Conservation (phyloP, 2,797 vertebrate species). For the Pangasius djambal region DNA sequence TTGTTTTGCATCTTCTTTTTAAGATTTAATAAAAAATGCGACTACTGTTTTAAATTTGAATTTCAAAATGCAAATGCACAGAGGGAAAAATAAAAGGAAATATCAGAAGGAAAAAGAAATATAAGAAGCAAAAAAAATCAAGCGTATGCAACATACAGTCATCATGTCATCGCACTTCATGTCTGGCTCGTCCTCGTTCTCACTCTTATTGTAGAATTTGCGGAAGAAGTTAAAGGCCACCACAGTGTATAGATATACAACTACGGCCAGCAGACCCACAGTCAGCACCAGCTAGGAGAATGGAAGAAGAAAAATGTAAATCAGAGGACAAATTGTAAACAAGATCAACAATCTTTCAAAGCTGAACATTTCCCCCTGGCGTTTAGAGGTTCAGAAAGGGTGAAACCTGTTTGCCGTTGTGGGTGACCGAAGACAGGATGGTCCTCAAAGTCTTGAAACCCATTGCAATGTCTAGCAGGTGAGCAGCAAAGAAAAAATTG, state of each 20-base stretch:
- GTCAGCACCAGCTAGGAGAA: slow-evolving; percentile 89
- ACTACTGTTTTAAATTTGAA: background rate
- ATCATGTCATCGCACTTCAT: slow-evolving; percentile 99
- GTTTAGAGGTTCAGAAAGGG: slow-evolving; percentile 33
- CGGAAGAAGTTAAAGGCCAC: slow-evolving; percentile 99
- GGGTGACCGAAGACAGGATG: slow-evolving; percentile 98
- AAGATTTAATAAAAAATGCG: background rate
- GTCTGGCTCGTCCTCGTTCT: slow-evolving; percentile 93
- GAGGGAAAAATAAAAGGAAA: background rate
- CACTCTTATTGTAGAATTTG: slow-evolving; percentile 99
- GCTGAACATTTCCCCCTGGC: slow-evolving; percentile 62
- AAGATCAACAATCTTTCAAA: background rate
- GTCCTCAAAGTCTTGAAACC: slow-evolving; percentile 97
- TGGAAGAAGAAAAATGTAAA: background rate
- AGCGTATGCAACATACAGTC: slow-evolving; percentile 79
- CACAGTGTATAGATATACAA: slow-evolving; percentile 97
- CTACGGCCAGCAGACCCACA: slow-evolving; percentile 93
- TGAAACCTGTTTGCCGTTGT: slow-evolving; percentile 96
- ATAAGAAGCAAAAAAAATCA: background rate
- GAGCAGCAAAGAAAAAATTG: slow-evolving; percentile 99
- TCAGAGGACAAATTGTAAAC: background rate
- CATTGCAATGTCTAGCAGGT: slow-evolving; percentile 97
- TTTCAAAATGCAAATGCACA: background rate
- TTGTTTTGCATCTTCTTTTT: background rate
- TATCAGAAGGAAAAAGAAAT: background rate